A percentile compares a stretch with the other conserved stretches of the same genome.
Evolutionary conservation across 2,797 vertebrate genomes (phyloP).

Genomic region (Typhlichthys eigenmanni): DNA sequence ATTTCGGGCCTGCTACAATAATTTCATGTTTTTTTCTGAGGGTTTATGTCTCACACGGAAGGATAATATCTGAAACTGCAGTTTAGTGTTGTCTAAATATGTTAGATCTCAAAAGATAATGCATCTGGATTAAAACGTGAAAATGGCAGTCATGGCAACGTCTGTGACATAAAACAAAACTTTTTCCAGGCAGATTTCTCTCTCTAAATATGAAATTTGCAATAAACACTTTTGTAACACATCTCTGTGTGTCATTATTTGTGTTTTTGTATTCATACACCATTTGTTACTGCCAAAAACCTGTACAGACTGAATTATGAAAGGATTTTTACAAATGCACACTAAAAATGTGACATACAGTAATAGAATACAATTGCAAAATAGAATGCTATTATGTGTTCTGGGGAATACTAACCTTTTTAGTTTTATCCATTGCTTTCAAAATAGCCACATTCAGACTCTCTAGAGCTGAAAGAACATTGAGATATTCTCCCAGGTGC

Average conservation of each 20-base stretch:
- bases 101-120: too few relatives aligned
- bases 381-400: not conserved
- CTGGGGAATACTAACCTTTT: constrained; percentile 80
- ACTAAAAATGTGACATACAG: not conserved
- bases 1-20: too few relatives aligned
- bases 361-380: not conserved
- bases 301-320: constrained; percentile 1
- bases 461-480: constrained; percentile 91
- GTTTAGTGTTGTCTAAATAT: too few relatives aligned
- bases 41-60: too few relatives aligned
- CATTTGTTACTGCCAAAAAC: not conserved
- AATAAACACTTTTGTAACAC: constrained; percentile 8
- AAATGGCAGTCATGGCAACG: too few relatives aligned
- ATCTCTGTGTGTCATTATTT: not conserved
- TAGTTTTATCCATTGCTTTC: constrained; percentile 96
- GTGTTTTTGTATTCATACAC: not conserved
- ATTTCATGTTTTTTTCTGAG: too few relatives aligned
- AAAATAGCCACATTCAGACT: constrained; percentile 89
- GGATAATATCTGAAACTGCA: too few relatives aligned
- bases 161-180: constrained; percentile 11
- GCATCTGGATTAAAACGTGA: too few relatives aligned
- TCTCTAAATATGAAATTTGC: constrained; percentile 32
- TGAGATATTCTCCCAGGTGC: constrained; percentile 89
- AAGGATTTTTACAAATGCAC: not conserved
- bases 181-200: constrained; percentile 30